A percentile compares a stretch with the other conserved stretches of the same genome.
Conservation (phyloP, 2,888 invertebrate species). For the Drepana falcataria region DNA sequence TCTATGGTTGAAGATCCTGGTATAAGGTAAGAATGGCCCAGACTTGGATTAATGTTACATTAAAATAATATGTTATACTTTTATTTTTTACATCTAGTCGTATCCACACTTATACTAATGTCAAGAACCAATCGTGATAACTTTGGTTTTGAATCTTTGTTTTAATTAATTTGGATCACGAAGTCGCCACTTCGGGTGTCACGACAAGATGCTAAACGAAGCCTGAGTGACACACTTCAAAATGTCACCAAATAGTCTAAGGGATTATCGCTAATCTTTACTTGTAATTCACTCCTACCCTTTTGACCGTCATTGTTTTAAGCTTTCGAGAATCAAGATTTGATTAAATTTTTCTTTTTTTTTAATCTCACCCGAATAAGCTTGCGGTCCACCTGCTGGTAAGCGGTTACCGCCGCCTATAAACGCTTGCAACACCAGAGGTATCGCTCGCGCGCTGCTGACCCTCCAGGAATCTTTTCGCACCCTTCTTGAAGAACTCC, state of each 20-base stretch:
- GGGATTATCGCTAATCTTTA: conserved; percentile 59
- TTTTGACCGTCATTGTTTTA: conserved; percentile 41
- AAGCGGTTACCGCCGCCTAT: too few species aligned
- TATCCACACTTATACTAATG: conserved; percentile 53
- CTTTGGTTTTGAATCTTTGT: conserved; percentile 71
- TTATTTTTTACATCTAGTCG: conserved; percentile 14
- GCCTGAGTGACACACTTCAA: conserved; percentile 75
- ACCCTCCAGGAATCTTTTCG: too few species aligned
- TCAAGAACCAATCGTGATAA: conserved; percentile 65
- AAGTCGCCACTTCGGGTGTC: conserved; percentile 75
- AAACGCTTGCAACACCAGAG: too few species aligned
- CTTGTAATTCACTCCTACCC: conserved; percentile 25
- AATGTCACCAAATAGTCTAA: conserved; percentile 70
- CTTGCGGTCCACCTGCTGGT: too few species aligned
- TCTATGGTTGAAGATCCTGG: too few species aligned
- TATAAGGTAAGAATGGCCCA: too few species aligned
- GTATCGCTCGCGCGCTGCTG: too few species aligned
- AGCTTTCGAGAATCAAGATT: conserved; percentile 9
- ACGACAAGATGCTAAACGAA: conserved; percentile 62
- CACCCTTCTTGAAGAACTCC: too few species aligned
- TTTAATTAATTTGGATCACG: conserved; percentile 79
- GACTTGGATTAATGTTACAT: too few species aligned
- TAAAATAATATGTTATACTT: too few species aligned
- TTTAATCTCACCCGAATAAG: too few species aligned
- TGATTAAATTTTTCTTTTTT: conserved; percentile 15